Evolutionary conservation across 2,888 invertebrate species (phyloP).

Genomic region (Hypercompe scribonia): DNA sequence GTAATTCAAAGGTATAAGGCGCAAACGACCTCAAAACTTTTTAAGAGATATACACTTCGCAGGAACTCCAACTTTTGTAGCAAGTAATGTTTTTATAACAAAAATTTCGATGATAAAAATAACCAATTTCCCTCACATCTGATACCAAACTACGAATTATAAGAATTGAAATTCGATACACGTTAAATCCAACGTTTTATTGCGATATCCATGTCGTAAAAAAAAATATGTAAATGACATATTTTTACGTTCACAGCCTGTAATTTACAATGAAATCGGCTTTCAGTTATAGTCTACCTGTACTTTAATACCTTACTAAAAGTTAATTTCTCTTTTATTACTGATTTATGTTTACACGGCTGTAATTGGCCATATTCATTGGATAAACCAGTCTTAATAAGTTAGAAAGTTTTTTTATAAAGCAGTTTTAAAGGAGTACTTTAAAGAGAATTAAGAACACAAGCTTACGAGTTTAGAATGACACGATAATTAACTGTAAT

Average conservation of each 20-base stretch:
- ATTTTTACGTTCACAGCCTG: slow-evolving; percentile 19
- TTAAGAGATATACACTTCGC: not conserved
- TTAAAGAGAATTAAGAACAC: slow-evolving; percentile 11
- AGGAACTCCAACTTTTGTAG: slow-evolving; percentile 10
- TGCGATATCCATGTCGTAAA: slow-evolving; percentile 24
- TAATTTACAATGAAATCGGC: slow-evolving; percentile 21
- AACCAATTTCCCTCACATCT: slow-evolving; percentile 31
- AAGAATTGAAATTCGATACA: slow-evolving; percentile 34
- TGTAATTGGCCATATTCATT: slow-evolving; percentile 17
- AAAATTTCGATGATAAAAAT: slow-evolving; percentile 10
- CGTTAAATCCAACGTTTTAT: slow-evolving; percentile 34
- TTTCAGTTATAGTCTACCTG: slow-evolving; percentile 20
- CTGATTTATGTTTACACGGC: slow-evolving; percentile 4
- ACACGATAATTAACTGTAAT: slow-evolving; percentile 61
- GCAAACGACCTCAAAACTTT: slow-evolving; percentile 2
- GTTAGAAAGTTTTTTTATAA: not conserved
- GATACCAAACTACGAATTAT: slow-evolving; percentile 41
- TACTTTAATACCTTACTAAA: slow-evolving; percentile 12
- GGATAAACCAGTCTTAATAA: not conserved
- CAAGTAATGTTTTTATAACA: slow-evolving; percentile 22
- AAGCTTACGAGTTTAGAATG: slow-evolving; percentile 53
- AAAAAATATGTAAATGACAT: slow-evolving; percentile 31
- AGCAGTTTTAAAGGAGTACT: not conserved
- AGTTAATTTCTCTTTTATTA: not conserved
- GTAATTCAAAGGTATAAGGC: slow-evolving; percentile 10